Base-by-base conservation (phyloP, 2,113 vertebrate species). In the Zosterops lateralis region DNA sequence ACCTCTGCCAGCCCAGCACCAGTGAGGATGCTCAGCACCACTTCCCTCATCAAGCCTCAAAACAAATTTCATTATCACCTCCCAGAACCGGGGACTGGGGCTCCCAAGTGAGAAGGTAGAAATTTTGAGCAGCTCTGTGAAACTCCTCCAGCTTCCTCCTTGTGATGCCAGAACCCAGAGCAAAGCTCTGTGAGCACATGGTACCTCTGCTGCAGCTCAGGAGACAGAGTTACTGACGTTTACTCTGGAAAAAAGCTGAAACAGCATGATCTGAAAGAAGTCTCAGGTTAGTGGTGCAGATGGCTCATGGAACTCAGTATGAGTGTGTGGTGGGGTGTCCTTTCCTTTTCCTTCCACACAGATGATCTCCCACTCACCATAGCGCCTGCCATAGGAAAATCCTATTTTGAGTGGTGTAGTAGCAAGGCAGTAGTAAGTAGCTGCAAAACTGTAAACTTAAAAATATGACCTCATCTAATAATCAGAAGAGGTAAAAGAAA, bases 21-120 rank as follows among this genome's bases (percentile, higher is more conserved):
- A 45, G 18, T 9, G n/a, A 70, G 53, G 28, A n/a, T 51, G 31
- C 15, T 73, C 58, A 80, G 54, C 58, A 4, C 17, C 11, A 11
- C 2, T 47, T 54, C 7, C 8, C 6, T 0, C 18, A 5, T 8
- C 11, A 48, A 75, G 10, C 15, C 22, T 29, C 54, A 15, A 48
- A 15, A n/a, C 8, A 47, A 50, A 4, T 12, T 38, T 75, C 9
- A 1, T 60, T 72, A 7, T 53, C 42, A 67, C 14, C 6, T 24
- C 5, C 17, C 15, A 48, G 26, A 12, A 13, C 21, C 13, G 24
- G 13, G 15, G 28, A 14, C 22, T 48, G 10, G 17, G 42, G 20
- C 22, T 61, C 62, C 24, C 51, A 36, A 3, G 3, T 17, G 42
- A 42, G 44, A 54, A 42, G 24, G 32, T 0, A 74, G 44, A 66